Conservation (phyloP, 2,888 invertebrate species). For the Carpatolechia fugitivella region DNA sequence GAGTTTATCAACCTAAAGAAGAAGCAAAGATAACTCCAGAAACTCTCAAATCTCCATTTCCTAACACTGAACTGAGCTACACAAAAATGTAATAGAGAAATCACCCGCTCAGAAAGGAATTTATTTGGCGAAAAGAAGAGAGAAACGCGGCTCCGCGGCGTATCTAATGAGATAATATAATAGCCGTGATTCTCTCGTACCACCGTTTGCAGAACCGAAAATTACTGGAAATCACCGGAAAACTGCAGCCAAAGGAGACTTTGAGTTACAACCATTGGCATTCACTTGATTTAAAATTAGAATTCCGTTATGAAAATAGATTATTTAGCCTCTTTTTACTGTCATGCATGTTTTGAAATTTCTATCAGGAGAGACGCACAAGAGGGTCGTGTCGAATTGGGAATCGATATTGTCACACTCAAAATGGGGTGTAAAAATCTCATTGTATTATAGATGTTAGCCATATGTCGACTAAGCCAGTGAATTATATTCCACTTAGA, state of each 20-base stretch:
- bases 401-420: constrained; percentile 76
- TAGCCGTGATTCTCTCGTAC: constrained; percentile 70
- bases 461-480: constrained; percentile 56
- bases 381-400: constrained; percentile 73
- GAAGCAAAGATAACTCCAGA: neutral
- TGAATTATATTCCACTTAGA: neutral
- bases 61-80: constrained; percentile 26
- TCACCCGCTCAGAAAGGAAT: constrained; percentile 62
- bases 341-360: constrained; percentile 10
- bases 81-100: constrained; percentile 57
- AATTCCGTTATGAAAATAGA: constrained; percentile 32
- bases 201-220: constrained; percentile 63
- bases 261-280: constrained; percentile 39
- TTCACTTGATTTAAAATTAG: constrained; percentile 40
- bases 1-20: neutral
- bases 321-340: constrained; percentile 25
- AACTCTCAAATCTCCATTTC: constrained; percentile 9
- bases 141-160: constrained; percentile 53
- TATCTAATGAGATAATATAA: constrained; percentile 78
- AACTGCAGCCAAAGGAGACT: constrained; percentile 60
- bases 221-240: constrained; percentile 71
- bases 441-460: constrained; percentile 70
- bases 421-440: constrained; percentile 73
- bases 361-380: constrained; percentile 51
- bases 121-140: constrained; percentile 67